A percentile compares a stretch with the other conserved stretches of the same genome.
Conservation (phyloP, 2,888 invertebrate genomes). For the Bugula neritina region DNA sequence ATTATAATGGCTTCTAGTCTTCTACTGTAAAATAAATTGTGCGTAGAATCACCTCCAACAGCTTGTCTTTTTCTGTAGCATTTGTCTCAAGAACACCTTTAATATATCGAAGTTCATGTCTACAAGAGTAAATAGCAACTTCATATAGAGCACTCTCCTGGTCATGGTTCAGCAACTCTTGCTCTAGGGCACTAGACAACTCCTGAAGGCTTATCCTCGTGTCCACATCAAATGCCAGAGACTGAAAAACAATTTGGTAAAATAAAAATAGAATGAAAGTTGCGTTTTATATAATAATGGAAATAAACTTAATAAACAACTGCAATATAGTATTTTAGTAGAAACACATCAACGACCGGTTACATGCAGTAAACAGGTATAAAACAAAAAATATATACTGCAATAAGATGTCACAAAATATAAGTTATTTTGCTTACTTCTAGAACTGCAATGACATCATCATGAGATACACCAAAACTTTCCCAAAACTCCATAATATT, state of each 20-base stretch:
- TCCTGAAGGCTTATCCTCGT: conserved; percentile 39
- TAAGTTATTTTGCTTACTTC: too few species aligned
- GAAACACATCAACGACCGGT: too few species aligned
- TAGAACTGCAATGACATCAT: conserved; percentile 37
- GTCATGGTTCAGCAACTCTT: conserved; percentile 38
- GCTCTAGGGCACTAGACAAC: conserved; percentile 41
- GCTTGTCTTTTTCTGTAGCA: conserved; percentile 71
- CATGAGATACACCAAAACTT: conserved; percentile 44
- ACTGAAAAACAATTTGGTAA: neutral
- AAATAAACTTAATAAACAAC: too few species aligned
- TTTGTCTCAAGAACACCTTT: conserved; percentile 59
- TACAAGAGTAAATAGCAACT: conserved; percentile 40
- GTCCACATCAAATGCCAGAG: conserved; percentile 35
- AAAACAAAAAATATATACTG: too few species aligned
- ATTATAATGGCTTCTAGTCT: too few species aligned
- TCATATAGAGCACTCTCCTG: conserved; percentile 40
- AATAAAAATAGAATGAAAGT: neutral
- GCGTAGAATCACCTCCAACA: conserved; percentile 52
- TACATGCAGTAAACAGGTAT: too few species aligned
- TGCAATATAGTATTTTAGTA: too few species aligned
- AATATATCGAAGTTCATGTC: conserved; percentile 42
- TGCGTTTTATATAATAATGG: neutral
- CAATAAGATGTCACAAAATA: too few species aligned
- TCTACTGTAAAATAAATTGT: neutral
- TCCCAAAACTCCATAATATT: conserved; percentile 51